A percentile compares a stretch with the other conserved stretches of the same genome.
These are phyloP conservation scores for Diadema setosum DNA, from an alignment of 35 echinoderm and acorn worm genomes.

Conservation along the genomic window DNA sequence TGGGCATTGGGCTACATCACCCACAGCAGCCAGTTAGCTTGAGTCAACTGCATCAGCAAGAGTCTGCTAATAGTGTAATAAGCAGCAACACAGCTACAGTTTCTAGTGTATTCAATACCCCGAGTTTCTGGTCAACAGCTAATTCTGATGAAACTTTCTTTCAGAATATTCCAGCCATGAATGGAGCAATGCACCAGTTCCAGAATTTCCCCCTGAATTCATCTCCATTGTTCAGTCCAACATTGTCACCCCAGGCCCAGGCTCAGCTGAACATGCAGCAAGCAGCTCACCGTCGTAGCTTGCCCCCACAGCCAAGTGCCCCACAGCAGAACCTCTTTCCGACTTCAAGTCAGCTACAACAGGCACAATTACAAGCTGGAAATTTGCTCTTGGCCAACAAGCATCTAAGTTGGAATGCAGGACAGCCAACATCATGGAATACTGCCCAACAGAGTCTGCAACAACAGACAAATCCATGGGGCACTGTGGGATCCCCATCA, in stretches of 20 bases:
- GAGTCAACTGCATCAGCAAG: conserved; percentile 15
- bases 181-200: conserved; percentile 86
- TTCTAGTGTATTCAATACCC: conserved; percentile 66
- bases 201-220: conserved; percentile 96
- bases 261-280: conserved; percentile 12
- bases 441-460: conserved; percentile 13
- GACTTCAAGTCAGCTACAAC: conserved; percentile 61
- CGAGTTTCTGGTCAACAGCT: conserved; percentile 89
- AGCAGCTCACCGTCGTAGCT: conserved; percentile 64
- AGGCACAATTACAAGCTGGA: conserved; percentile 77
- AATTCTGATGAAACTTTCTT: conserved; percentile 86
- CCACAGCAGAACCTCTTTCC: conserved; percentile 83
- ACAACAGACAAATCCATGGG: conserved; percentile 74
- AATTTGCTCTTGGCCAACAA: conserved; percentile 67
- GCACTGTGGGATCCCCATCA: conserved; percentile 83
- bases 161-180: conserved; percentile 90
- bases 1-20: conserved; percentile 41
- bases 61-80: neutral
- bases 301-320: conserved; percentile 71
- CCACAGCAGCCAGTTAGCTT: conserved; percentile 27
- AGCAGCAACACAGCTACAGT: conserved; percentile 69
- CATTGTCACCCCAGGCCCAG: conserved; percentile 38
- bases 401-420: conserved; percentile 72
- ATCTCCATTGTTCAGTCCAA: conserved; percentile 83
- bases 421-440: conserved; percentile 57